Percentiles rank a stretch among this genome's conserved stretches.
Conservation (phyloP, 2,113 vertebrate species). For the Megaceryle maxima region DNA sequence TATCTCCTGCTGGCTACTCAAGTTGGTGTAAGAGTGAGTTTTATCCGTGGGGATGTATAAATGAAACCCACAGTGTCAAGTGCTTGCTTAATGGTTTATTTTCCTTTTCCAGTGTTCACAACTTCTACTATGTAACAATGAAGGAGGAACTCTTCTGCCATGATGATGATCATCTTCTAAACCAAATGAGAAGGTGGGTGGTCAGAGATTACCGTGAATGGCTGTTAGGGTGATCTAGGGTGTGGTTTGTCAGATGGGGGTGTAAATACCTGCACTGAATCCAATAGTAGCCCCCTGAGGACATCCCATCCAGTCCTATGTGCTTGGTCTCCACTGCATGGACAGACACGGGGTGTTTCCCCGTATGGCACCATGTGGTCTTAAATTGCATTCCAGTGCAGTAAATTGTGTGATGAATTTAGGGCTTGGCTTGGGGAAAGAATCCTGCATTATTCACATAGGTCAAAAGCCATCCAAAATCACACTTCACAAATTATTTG, state of each 20-base stretch:
- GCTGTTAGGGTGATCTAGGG: neutral
- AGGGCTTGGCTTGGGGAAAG: neutral
- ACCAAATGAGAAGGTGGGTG: neutral
- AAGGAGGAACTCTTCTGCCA: neutral
- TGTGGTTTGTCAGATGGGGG: neutral
- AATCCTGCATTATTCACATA: neutral
- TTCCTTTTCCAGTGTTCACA: neutral
- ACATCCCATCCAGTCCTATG: fast-evolving
- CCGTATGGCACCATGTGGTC: neutral
- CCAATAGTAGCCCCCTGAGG: neutral
- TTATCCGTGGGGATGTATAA: neutral
- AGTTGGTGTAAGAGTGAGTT: neutral
- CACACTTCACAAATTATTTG: neutral
- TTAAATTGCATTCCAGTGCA: neutral
- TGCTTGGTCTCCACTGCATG: neutral
- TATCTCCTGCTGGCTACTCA: neutral
- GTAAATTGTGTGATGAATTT: neutral
- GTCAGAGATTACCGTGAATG: neutral
- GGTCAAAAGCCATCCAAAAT: neutral
- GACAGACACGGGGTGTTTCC: neutral
- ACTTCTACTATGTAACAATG: neutral
- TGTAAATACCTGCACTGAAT: neutral
- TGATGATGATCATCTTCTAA: fast-evolving
- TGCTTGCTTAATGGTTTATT: neutral
- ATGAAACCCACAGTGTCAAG: neutral